Evolutionary conservation across 2,797 vertebrate species (phyloP).

Genomic region (Amblyopsis hoosieri): DNA sequence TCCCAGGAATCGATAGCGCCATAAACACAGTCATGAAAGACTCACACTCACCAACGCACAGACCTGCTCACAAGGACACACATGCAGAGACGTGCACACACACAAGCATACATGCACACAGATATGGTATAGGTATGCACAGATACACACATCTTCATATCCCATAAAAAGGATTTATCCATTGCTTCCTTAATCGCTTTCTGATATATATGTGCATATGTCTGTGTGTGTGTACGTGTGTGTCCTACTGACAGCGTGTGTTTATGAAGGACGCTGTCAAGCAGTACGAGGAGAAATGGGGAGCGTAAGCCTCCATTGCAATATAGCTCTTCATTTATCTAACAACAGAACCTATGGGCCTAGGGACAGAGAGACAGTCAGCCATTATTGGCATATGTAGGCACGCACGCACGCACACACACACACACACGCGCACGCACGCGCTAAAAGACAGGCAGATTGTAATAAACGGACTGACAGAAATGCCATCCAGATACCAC

Average conservation of each 20-base stretch:
- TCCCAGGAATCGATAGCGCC: background rate
- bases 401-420: background rate
- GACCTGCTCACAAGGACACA: conserved; percentile 1
- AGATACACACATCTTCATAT: too few species aligned
- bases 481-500: conserved; percentile 1
- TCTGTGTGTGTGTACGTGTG: conserved; percentile 1
- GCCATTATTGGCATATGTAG: conserved; percentile 17
- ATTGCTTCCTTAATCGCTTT: conserved; percentile 15
- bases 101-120: conserved; percentile 19
- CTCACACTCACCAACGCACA: conserved; percentile 19
- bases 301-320: conserved; percentile 44
- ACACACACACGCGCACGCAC: background rate
- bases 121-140: too few species aligned
- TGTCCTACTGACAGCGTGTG: conserved; percentile 28
- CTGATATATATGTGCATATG: background rate
- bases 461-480: conserved; percentile 33
- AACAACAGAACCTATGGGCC: conserved; percentile 8
- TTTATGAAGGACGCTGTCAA: conserved; percentile 56
- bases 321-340: conserved; percentile 49
- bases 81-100: conserved; percentile 12
- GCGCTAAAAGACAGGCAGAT: background rate
- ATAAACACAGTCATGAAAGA: conserved; percentile 14
- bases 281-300: conserved; percentile 7
- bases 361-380: conserved; percentile 2
- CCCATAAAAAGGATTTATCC: conserved; percentile 26